Evolutionary conservation across 2,113 vertebrate species (phyloP), one percentile per base, ranked within the genome.

Genomic region (Podilymbus podiceps): DNA sequence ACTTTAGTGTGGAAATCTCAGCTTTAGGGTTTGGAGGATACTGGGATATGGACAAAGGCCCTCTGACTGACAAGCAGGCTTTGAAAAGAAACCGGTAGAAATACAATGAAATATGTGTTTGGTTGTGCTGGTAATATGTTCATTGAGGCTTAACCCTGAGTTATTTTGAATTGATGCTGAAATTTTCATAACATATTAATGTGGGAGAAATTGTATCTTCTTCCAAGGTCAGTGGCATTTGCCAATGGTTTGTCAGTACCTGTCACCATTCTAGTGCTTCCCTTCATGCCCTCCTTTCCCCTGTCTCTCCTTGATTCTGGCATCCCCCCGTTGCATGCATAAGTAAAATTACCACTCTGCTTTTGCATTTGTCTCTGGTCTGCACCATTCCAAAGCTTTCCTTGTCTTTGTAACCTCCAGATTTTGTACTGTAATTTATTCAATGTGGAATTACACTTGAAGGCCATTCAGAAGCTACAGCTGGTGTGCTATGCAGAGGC

Each of bases 381-480:
- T 1, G 6, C 56, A 33, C 25, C 33, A 59, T 59, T 81, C 49
- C 59, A 69, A 85, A 58, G 11, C 40, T 62, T 55, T 59, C 79
- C 23, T 64, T 73, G 49, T 63, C 67, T 44, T 18, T 35, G 68
- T 67, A 92, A 35, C 64, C 55, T 90, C 64, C 59, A 81, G n/a
- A 64, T 85, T 86, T 42, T 75, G 76, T 89, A 22, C 49, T 67
- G 25, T 33, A 64, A 78, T 84, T 72, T 56, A 12, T 60, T 78
- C 52, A 44, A 1, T 8, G 38, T 77, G 56, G 60, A 31, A 78
- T 95, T 84, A 59, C n/a, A 15, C 15, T 35, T 81, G 44, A 91
- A 93, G 78, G 50, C 38, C 20, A 2, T 84, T 95, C 80, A 81
- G 80, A 93, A 92, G 60, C 77, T 74, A 35, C 47, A 89, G 72